Evolutionary conservation across 1,140 invertebrate species (phyloP).

Genomic region (Meloidogyne hapla): DNA sequence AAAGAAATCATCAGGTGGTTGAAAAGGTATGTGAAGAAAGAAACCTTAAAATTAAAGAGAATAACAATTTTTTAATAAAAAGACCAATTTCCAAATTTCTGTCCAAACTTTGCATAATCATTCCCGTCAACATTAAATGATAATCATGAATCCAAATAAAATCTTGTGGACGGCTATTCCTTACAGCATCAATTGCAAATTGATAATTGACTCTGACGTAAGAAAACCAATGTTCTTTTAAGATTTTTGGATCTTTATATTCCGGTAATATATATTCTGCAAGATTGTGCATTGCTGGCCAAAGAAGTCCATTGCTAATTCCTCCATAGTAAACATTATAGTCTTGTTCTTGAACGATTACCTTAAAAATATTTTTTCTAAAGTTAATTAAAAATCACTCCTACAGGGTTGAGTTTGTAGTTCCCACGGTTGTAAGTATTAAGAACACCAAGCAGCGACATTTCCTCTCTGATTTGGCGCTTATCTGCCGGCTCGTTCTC

Average conservation of each 20-base stretch:
- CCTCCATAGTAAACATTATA: constrained; percentile 63
- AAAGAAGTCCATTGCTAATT: constrained; percentile 60
- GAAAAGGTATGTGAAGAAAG: neutral
- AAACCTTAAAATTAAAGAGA: neutral
- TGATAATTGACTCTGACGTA: constrained; percentile 63
- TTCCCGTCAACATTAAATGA: constrained; percentile 61
- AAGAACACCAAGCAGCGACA: constrained; percentile 61
- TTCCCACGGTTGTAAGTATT: constrained; percentile 62
- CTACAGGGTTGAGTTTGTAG: constrained; percentile 61
- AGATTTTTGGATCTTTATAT: constrained; percentile 51
- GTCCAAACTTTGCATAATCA: constrained; percentile 63
- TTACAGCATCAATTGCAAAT: constrained; percentile 62
- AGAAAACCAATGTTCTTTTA: constrained; percentile 60
- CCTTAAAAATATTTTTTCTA: constrained; percentile 1
- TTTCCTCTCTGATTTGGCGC: constrained; percentile 51
- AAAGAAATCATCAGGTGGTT: constrained; percentile 63
- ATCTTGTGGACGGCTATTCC: constrained; percentile 61
- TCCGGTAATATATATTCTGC: constrained; percentile 64
- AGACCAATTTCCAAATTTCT: constrained; percentile 62
- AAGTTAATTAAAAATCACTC: neutral
- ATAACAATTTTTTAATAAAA: constrained; percentile 52
- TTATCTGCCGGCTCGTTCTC: constrained; percentile 39
- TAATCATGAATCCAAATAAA: constrained; percentile 65
- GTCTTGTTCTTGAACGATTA: constrained; percentile 61
- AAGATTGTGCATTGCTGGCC: constrained; percentile 63